Conservation (phyloP, 2,888 invertebrate genomes). For the Tanypteryx hageni region DNA sequence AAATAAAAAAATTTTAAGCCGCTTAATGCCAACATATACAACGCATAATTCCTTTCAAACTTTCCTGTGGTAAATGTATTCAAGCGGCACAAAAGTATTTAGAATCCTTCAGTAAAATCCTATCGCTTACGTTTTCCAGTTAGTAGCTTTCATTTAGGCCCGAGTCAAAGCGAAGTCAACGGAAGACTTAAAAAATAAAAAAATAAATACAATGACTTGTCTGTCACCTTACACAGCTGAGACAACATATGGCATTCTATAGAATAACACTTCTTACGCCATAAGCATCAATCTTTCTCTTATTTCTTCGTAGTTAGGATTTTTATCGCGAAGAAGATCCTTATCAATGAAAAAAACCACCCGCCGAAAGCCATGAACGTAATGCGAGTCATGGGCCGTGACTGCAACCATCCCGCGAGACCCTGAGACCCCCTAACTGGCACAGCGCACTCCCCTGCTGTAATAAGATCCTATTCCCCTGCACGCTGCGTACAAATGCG, state of each 20-base stretch:
- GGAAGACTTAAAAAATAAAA: too few species aligned
- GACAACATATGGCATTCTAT: neutral
- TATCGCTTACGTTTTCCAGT: too few species aligned
- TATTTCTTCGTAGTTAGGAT: neutral
- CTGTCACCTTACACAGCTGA: too few species aligned
- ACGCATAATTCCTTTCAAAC: too few species aligned
- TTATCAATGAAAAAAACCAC: neutral
- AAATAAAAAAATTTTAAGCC: too few species aligned
- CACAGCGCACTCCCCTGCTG: neutral
- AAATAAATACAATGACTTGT: too few species aligned
- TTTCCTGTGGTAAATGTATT: too few species aligned
- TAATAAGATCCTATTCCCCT: neutral
- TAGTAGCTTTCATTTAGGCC: too few species aligned
- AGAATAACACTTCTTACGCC: neutral
- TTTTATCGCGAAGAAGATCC: conserved; percentile 2
- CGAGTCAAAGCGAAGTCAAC: too few species aligned
- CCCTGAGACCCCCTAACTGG: neutral
- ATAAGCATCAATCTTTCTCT: neutral
- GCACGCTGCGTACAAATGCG: conserved; percentile 3
- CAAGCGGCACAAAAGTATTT: too few species aligned
- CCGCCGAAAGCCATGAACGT: neutral
- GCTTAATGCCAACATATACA: too few species aligned
- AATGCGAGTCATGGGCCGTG: conserved; percentile 1
- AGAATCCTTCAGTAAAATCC: too few species aligned
- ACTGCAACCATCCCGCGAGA: neutral